Conservation (phyloP, 2,113 vertebrate species). For the Glaucidium brasilianum region DNA sequence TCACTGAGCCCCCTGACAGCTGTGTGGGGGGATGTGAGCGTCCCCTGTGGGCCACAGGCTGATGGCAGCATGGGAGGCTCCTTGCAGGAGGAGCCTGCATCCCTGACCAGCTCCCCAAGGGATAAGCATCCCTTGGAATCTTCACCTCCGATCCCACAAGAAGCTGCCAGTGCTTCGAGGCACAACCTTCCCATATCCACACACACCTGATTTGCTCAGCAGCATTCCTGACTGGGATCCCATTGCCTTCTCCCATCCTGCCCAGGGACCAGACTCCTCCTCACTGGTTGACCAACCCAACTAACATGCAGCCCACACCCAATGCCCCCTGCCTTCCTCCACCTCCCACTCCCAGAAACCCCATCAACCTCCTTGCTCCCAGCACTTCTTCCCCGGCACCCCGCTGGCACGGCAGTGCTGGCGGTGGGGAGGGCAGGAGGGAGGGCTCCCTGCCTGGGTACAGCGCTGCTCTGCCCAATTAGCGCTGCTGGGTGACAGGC, state of each 20-base stretch:
- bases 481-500: constrained; percentile 29
- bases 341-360: neutral
- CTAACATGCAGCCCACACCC: accelerated
- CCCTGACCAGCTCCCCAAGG: neutral
- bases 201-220: neutral
- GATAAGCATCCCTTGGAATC: neutral
- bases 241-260: neutral
- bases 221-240: neutral
- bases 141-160: accelerated
- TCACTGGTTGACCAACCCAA: neutral
- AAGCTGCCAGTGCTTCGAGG: neutral
- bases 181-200: accelerated
- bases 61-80: neutral
- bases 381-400: accelerated
- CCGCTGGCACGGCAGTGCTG: accelerated
- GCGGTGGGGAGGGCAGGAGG: neutral
- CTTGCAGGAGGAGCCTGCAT: neutral
- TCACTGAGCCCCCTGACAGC: neutral
- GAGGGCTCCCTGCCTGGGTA: neutral
- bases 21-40: accelerated
- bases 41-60: neutral
- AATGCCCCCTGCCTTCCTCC: neutral
- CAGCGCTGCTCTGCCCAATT: neutral
- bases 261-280: neutral
- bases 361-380: accelerated